A percentile compares a stretch with the other conserved stretches of the same genome.
These are phyloP conservation scores for Saimiri boliviensis DNA, from an alignment of 2,113 vertebrate genomes.

Conservation along the genomic window DNA sequence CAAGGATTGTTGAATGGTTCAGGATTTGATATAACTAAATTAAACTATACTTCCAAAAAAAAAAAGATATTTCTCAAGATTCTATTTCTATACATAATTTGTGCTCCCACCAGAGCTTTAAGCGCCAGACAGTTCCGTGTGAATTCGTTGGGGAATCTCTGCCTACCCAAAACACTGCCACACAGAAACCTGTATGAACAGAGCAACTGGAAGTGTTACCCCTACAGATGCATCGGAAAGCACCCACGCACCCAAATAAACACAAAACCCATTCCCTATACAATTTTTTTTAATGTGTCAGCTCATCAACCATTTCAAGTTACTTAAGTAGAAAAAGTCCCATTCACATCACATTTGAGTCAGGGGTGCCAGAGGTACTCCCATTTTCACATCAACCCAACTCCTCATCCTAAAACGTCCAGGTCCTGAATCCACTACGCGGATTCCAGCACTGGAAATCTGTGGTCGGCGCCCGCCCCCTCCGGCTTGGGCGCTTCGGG, in stretches of 20 bases:
- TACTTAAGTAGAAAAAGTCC: slow-evolving; percentile 15
- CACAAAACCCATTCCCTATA: neutral
- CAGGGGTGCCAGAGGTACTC: neutral
- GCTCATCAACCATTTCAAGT: slow-evolving; percentile 7
- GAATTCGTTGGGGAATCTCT: slow-evolving; percentile 20
- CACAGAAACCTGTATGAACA: slow-evolving; percentile 46
- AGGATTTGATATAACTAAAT: neutral
- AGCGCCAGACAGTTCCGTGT: neutral
- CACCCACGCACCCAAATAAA: neutral
- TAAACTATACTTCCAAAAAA: neutral
- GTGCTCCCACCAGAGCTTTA: neutral
- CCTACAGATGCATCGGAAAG: neutral
- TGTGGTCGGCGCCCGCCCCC: neutral
- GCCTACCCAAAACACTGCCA: neutral
- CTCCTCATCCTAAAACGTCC: neutral
- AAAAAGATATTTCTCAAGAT: neutral
- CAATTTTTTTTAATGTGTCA: neutral
- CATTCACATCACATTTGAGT: neutral
- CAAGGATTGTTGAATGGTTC: slow-evolving; percentile 4
- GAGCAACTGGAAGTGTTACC: neutral
- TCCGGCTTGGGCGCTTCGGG: neutral
- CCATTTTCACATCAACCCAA: neutral
- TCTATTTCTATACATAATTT: neutral
- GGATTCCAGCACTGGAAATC: slow-evolving; percentile 31
- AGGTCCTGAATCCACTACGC: neutral